phyloP scores from a whole-genome alignment of 1,140 invertebrate genomes.

The Tribolium castaneum region DNA sequence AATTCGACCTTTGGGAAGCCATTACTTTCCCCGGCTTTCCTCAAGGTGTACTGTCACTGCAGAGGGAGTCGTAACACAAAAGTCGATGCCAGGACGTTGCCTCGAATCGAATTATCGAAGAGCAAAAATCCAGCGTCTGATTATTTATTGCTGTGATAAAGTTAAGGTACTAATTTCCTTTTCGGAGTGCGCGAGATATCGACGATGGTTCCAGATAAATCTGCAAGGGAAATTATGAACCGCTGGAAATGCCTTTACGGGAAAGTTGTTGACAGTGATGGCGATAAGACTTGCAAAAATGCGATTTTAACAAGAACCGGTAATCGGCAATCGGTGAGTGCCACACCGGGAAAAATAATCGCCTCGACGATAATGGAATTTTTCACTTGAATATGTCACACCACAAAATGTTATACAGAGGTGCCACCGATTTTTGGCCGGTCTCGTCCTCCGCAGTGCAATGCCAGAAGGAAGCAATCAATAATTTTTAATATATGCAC shows the following conservation, averaged over 20 bases:
- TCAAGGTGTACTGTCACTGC: not conserved
- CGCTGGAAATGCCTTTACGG: slow-evolving; percentile 29
- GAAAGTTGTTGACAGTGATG: slow-evolving; percentile 33
- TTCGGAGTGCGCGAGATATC: slow-evolving; percentile 26
- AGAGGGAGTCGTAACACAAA: not conserved
- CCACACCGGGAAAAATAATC: slow-evolving; percentile 23
- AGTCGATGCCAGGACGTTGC: not conserved
- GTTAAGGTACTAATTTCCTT: slow-evolving; percentile 30
- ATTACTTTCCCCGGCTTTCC: slow-evolving; percentile 3
- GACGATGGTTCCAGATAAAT: slow-evolving; percentile 31
- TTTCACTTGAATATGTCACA: slow-evolving; percentile 1
- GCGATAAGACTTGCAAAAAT: slow-evolving; percentile 38
- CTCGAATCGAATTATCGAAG: slow-evolving; percentile 1
- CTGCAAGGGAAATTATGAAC: slow-evolving; percentile 39
- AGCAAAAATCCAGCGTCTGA: slow-evolving; percentile 3
- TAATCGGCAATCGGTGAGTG: slow-evolving; percentile 34
- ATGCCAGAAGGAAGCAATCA: not conserved
- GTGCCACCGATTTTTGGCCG: too few species aligned
- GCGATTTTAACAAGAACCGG: slow-evolving; percentile 45
- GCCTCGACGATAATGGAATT: not conserved
- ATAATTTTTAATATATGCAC: not conserved
- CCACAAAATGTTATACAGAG: too few species aligned
- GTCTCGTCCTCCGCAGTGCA: too few species aligned
- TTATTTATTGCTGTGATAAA: slow-evolving; percentile 25
- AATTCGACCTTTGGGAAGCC: slow-evolving; percentile 22